Conservation (phyloP, 2,888 invertebrate species). For the Xylocampa areola region DNA sequence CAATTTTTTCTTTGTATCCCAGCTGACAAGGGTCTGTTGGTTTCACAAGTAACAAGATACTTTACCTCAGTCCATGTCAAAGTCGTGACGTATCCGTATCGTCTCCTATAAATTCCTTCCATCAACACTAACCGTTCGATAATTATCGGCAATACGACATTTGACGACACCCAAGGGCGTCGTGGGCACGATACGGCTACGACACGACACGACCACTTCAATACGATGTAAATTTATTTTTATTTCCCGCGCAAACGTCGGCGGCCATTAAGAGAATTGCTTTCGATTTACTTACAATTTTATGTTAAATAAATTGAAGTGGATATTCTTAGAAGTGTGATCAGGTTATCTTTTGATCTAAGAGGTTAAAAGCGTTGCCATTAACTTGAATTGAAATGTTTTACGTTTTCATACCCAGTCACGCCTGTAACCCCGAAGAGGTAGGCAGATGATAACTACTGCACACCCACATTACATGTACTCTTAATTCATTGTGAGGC, state of each 20-base stretch:
- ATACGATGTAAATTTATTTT: conserved; percentile 77
- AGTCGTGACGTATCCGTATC: conserved; percentile 51
- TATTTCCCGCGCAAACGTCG: conserved; percentile 69
- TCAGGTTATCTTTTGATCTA: conserved; percentile 40
- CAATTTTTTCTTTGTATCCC: too few species aligned
- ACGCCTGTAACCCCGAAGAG: too few species aligned
- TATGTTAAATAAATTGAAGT: conserved; percentile 55
- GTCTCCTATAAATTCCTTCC: conserved; percentile 30
- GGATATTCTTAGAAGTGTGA: conserved; percentile 32
- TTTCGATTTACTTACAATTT: conserved; percentile 69
- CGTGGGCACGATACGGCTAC: conserved; percentile 66
- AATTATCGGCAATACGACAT: conserved; percentile 63
- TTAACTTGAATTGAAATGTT: conserved; percentile 6
- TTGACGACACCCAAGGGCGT: conserved; percentile 77
- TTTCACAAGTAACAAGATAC: too few species aligned
- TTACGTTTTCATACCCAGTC: background rate
- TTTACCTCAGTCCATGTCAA: too few species aligned
- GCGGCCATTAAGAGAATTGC: conserved; percentile 76
- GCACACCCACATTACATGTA: too few species aligned
- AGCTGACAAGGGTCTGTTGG: too few species aligned
- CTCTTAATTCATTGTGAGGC: too few species aligned
- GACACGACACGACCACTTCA: conserved; percentile 51
- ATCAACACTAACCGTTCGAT: conserved; percentile 62
- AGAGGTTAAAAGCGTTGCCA: conserved; percentile 1
- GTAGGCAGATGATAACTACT: too few species aligned